These are phyloP conservation scores for Myathropa florea DNA, from an alignment of 2,888 invertebrate genomes.

Conservation along the genomic window DNA sequence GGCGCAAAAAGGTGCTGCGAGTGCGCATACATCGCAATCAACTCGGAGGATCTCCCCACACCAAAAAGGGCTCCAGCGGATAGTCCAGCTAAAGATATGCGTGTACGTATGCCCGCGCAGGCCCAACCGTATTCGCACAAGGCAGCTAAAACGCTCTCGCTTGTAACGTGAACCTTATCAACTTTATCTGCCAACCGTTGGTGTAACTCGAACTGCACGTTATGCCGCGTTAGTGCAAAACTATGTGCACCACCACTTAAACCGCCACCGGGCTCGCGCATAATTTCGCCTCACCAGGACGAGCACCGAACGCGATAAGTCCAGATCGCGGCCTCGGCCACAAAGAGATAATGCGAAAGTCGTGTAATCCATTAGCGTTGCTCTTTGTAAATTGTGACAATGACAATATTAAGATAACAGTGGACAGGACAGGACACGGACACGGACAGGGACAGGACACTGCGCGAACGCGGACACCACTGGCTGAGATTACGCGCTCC, in stretches of 20 bases:
- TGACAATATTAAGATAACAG: slow-evolving; percentile 81
- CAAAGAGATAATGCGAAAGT: slow-evolving; percentile 81
- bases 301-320: slow-evolving; percentile 64
- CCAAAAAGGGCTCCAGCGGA: slow-evolving; percentile 50
- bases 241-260: slow-evolving; percentile 71
- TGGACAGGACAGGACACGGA: slow-evolving; percentile 61
- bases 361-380: slow-evolving; percentile 81
- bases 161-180: slow-evolving; percentile 65
- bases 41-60: slow-evolving; percentile 38
- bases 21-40: slow-evolving; percentile 31
- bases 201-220: slow-evolving; percentile 65
- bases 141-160: slow-evolving; percentile 59
- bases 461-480: slow-evolving; percentile 60
- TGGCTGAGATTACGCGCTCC: slow-evolving; percentile 67
- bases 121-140: slow-evolving; percentile 54
- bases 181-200: slow-evolving; percentile 69
- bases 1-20: slow-evolving; percentile 28
- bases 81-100: slow-evolving; percentile 40
- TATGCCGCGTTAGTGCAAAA: slow-evolving; percentile 70
- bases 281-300: slow-evolving; percentile 56
- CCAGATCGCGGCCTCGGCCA: slow-evolving; percentile 77
- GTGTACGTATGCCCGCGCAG: slow-evolving; percentile 36
- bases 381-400: slow-evolving; percentile 81
- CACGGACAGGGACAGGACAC: slow-evolving; percentile 67
- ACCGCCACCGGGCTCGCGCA: slow-evolving; percentile 70